A percentile compares a stretch with the other conserved stretches of the same genome.
Conservation (phyloP, 2,888 invertebrate species). For the Laspeyria flexula region DNA sequence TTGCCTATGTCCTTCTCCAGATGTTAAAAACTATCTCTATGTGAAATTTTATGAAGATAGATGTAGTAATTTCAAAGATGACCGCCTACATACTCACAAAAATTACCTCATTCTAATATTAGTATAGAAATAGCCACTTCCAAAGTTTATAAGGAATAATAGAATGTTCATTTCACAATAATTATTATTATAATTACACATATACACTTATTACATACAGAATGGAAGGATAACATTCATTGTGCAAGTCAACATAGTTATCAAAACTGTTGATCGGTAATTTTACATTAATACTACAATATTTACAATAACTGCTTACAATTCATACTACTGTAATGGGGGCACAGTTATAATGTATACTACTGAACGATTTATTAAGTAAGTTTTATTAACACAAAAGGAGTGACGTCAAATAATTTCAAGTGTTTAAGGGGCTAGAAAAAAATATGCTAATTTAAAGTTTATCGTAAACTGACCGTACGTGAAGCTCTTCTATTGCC, state of each 20-base stretch:
- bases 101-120: no score
- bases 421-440: no score
- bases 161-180: constrained; percentile 15
- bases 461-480: no score
- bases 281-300: constrained; percentile 51
- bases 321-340: constrained; percentile 3
- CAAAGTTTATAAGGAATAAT: constrained; percentile 1
- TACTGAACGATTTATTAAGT: not conserved
- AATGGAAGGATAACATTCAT: constrained; percentile 44
- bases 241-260: constrained; percentile 34
- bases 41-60: no score
- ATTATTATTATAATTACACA: constrained; percentile 3
- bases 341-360: not conserved
- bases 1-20: no score
- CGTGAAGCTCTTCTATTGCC: no score
- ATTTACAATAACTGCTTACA: constrained; percentile 45
- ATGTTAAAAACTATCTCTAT: no score
- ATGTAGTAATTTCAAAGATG: no score
- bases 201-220: constrained; percentile 16
- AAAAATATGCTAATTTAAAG: no score
- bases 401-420: no score
- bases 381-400: no score
- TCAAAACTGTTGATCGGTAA: constrained; percentile 17
- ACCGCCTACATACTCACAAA: no score
- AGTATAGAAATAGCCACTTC: constrained; percentile 9